phyloP scores from a whole-genome alignment of 2,797 vertebrate species.

The Enteromius mattozi region DNA sequence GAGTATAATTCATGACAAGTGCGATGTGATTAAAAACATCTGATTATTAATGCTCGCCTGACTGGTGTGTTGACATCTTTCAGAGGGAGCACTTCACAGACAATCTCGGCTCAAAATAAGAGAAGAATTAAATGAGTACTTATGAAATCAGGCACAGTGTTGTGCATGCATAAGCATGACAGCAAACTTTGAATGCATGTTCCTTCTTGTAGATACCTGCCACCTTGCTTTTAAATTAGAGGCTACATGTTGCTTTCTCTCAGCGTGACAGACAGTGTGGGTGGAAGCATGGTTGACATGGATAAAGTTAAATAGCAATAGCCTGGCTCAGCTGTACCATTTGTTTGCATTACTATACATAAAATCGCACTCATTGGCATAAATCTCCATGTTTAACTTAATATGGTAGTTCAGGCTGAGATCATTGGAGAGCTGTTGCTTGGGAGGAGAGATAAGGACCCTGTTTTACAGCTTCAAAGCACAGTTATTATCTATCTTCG shows the following conservation, averaged over 20 bases:
- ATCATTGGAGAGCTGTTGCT: not conserved
- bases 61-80: conserved; percentile 32
- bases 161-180: not conserved
- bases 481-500: conserved; percentile 40
- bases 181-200: not conserved
- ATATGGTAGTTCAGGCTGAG: conserved; percentile 38
- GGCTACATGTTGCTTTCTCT: not conserved
- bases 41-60: not conserved
- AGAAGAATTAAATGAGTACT: not conserved
- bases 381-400: conserved; percentile 52
- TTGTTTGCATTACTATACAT: conserved; percentile 53
- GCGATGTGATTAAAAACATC: conserved; percentile 23
- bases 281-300: conserved; percentile 7
- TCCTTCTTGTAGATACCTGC: not conserved
- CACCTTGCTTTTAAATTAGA: conserved; percentile 22
- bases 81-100: conserved; percentile 15
- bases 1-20: conserved; percentile 31
- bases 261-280: conserved; percentile 22
- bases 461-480: conserved; percentile 30
- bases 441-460: conserved; percentile 22
- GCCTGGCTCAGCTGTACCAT: conserved; percentile 20
- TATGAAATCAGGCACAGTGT: not conserved
- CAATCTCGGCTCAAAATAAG: not conserved
- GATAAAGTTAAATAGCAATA: conserved; percentile 24
- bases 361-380: conserved; percentile 51